These are phyloP conservation scores for Paralichthys olivaceus DNA, from an alignment of 2,113 vertebrate genomes.

Conservation along the genomic window DNA sequence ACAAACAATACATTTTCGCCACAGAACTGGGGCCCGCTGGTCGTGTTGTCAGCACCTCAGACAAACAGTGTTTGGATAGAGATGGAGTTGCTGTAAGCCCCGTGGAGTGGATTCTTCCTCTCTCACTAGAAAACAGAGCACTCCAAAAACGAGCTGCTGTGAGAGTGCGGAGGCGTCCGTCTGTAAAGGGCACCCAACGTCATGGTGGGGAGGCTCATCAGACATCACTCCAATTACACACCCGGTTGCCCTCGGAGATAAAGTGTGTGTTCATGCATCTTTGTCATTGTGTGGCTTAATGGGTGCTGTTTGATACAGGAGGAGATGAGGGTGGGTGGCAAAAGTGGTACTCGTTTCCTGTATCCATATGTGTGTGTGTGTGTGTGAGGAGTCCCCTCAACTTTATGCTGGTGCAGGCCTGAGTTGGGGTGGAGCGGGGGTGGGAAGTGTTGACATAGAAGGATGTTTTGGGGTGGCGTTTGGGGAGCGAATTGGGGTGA, in stretches of 20 bases:
- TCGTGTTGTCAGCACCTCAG: slow-evolving; percentile 49
- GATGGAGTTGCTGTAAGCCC: slow-evolving; percentile 59
- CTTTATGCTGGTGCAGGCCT: slow-evolving; percentile 20
- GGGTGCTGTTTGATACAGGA: neutral
- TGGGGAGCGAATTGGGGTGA: slow-evolving; percentile 60
- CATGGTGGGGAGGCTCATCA: slow-evolving; percentile 4
- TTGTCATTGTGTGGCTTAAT: slow-evolving; percentile 10
- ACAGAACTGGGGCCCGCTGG: neutral
- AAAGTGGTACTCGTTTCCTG: neutral
- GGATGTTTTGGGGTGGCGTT: slow-evolving; percentile 80
- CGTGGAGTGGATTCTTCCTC: slow-evolving; percentile 76
- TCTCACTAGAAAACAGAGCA: slow-evolving; percentile 50
- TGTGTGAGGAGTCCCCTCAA: neutral
- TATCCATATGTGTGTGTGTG: neutral
- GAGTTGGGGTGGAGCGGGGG: slow-evolving; percentile 35
- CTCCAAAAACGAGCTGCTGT: slow-evolving; percentile 66
- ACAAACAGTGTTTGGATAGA: slow-evolving; percentile 67
- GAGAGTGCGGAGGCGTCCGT: slow-evolving; percentile 35
- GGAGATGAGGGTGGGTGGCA: neutral
- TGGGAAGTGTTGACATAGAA: slow-evolving; percentile 74
- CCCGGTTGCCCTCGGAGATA: slow-evolving; percentile 40
- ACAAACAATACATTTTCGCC: neutral
- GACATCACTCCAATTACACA: slow-evolving; percentile 42
- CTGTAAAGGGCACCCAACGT: slow-evolving; percentile 11
- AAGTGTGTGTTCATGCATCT: slow-evolving; percentile 28